These are phyloP conservation scores for Ceriagrion tenellum DNA, from an alignment of 2,888 invertebrate genomes.

Conservation along the genomic window DNA sequence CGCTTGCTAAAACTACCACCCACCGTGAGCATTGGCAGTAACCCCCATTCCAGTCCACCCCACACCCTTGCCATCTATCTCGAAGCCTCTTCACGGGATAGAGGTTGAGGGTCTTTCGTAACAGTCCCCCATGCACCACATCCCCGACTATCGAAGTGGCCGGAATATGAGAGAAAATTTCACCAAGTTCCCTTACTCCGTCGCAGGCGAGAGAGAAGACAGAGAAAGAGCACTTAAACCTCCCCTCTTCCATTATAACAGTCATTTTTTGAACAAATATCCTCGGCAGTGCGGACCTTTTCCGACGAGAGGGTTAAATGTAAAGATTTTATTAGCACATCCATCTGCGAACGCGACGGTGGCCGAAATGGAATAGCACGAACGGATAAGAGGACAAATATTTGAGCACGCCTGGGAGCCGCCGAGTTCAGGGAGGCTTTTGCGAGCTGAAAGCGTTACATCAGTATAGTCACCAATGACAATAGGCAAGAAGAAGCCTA, in stretches of 20 bases:
- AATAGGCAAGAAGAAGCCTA: neutral
- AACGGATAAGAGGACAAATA: neutral
- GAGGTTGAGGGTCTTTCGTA: slow-evolving; percentile 59
- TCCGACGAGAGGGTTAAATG: neutral
- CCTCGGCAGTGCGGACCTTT: slow-evolving; percentile 14
- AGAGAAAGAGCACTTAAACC: neutral
- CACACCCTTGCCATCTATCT: neutral
- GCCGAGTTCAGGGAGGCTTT: neutral
- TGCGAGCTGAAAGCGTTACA: neutral
- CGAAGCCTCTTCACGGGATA: slow-evolving; percentile 43
- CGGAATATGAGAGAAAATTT: neutral
- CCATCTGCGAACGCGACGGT: neutral
- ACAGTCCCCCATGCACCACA: neutral
- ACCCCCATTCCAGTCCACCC: neutral
- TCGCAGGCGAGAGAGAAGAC: neutral
- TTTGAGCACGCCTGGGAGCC: neutral
- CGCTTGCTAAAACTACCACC: neutral
- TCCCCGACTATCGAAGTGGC: slow-evolving; percentile 12
- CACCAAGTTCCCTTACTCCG: neutral
- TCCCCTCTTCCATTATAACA: neutral
- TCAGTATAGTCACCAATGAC: neutral
- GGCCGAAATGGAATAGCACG: neutral
- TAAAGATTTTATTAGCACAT: slow-evolving; percentile 28
- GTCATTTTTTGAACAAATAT: slow-evolving; percentile 19
- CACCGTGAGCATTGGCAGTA: neutral